Evolutionary conservation across 2,797 vertebrate genomes (phyloP).

Genomic region (Tapera naevia): DNA sequence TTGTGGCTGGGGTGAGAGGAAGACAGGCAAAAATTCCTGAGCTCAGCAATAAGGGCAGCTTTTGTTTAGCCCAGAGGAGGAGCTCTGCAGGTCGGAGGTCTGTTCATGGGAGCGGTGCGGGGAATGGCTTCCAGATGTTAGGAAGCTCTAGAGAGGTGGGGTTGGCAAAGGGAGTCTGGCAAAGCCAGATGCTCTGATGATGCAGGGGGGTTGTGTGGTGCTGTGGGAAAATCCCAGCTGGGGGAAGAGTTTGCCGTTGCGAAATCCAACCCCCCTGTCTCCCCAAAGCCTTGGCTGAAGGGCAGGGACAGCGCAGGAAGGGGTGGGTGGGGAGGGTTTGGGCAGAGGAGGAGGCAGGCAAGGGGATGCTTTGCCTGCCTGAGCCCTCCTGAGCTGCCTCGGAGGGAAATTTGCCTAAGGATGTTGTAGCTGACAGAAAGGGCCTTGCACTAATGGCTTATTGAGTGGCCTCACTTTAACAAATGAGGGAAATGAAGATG

Average conservation of each 20-base stretch:
- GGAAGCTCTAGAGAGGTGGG: neutral
- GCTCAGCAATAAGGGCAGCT: neutral
- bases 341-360: neutral
- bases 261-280: neutral
- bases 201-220: neutral
- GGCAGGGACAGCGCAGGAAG: neutral
- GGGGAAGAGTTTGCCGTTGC: neutral
- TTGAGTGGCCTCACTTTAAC: constrained; percentile 53
- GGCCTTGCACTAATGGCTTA: constrained; percentile 18
- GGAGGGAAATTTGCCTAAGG: neutral
- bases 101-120: neutral
- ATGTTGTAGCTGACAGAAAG: neutral
- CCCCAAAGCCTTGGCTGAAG: neutral
- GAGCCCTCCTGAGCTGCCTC: neutral
- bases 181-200: neutral
- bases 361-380: neutral
- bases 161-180: neutral
- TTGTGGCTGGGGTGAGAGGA: neutral
- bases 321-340: neutral
- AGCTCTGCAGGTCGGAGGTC: neutral
- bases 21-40: neutral
- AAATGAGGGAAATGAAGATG: constrained; percentile 56
- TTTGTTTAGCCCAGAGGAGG: constrained; percentile 1
- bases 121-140: constrained; percentile 40
- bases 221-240: neutral